Percentiles rank a stretch among this genome's conserved stretches.
Evolutionary conservation across 2,113 vertebrate species (phyloP).

Genomic region (Colaptes auratus): DNA sequence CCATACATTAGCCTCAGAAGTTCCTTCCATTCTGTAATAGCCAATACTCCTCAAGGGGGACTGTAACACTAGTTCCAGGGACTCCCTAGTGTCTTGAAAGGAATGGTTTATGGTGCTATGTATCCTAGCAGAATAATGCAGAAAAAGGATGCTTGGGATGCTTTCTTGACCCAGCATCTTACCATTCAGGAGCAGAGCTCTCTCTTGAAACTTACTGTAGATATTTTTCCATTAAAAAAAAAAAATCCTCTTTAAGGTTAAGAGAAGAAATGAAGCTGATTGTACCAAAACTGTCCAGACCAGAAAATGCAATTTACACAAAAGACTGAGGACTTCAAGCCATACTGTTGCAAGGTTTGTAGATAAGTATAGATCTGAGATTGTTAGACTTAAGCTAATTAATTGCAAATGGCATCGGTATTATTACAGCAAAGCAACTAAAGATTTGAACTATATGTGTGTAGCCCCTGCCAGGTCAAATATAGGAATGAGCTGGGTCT

Average conservation of each 20-base stretch:
- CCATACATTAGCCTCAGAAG: neutral
- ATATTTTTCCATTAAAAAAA: neutral
- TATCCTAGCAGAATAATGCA: neutral
- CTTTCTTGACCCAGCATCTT: neutral
- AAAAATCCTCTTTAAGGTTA: neutral
- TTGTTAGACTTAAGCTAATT: neutral
- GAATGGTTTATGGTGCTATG: fast-evolving
- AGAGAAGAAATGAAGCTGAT: neutral
- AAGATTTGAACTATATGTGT: neutral
- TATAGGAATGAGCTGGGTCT: neutral
- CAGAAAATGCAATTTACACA: neutral
- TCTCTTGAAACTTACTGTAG: neutral
- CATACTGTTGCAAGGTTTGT: neutral
- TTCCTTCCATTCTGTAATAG: neutral
- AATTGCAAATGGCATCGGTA: neutral
- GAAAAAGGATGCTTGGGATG: neutral
- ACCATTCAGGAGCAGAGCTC: neutral
- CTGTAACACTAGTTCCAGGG: neutral
- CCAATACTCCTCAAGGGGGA: neutral
- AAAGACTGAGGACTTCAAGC: neutral
- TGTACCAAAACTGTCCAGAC: neutral
- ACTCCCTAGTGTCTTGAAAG: neutral
- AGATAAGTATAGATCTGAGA: neutral
- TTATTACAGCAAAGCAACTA: neutral
- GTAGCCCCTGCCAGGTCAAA: neutral